Conservation (phyloP, 2,113 vertebrate species). For the Neotoma lepida region DNA sequence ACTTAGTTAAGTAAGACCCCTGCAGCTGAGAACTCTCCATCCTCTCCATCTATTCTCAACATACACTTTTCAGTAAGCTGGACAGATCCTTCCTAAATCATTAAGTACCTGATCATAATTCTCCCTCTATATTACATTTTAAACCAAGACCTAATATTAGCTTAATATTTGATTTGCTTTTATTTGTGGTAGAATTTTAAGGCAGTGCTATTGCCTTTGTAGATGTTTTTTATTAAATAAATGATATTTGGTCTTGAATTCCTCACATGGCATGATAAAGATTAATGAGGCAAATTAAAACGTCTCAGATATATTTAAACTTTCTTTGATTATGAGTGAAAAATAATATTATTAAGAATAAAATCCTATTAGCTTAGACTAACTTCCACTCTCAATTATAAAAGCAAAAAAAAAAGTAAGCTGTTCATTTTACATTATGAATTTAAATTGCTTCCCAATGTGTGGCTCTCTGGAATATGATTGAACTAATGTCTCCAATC, state of each 20-base stretch:
- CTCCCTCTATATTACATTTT: not conserved
- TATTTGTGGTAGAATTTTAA: slow-evolving; percentile 47
- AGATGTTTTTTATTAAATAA: slow-evolving; percentile 58
- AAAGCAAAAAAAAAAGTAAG: slow-evolving; percentile 10
- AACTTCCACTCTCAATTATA: slow-evolving; percentile 52
- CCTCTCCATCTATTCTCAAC: not conserved
- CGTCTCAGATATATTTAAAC: slow-evolving; percentile 46
- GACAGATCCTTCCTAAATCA: not conserved
- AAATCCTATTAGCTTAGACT: slow-evolving; percentile 42
- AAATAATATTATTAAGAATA: slow-evolving; percentile 56
- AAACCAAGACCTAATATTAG: not conserved
- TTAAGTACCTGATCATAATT: not conserved
- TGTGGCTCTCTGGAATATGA: not conserved
- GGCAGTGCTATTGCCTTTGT: slow-evolving; percentile 1
- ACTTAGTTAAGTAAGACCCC: not conserved
- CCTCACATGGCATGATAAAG: slow-evolving; percentile 55
- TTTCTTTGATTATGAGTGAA: slow-evolving; percentile 40
- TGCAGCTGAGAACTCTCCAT: not conserved
- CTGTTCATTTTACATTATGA: slow-evolving; percentile 8
- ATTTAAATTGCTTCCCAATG: slow-evolving; percentile 42
- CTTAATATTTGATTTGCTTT: not conserved
- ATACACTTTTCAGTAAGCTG: not conserved
- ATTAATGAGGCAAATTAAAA: slow-evolving; percentile 68
- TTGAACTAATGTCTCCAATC: slow-evolving; percentile 25
- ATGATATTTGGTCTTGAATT: slow-evolving; percentile 43